Base-by-base conservation (phyloP, 2,797 vertebrate genomes). In the Melopsittacus undulatus region DNA sequence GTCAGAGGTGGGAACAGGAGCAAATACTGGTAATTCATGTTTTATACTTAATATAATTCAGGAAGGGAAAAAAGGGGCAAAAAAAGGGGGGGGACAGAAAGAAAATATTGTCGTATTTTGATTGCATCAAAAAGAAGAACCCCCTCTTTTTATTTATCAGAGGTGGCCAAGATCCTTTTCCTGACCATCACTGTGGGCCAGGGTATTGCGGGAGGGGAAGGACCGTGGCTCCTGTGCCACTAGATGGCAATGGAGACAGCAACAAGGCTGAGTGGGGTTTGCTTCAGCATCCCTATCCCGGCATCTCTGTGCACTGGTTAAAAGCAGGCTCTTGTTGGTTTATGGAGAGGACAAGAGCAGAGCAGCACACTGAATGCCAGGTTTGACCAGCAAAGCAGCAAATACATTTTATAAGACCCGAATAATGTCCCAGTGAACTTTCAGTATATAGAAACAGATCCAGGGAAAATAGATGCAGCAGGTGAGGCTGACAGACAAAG, bases 191-290 rank as follows among this genome's bases (percentile, higher is more conserved):
- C 67, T 3, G 24, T 19, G 72, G 88, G 46, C 19, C 30, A 2
- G 67, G 62, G n/a, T 9, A 45, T 13, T 32, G 70, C 16, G 7
- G 78, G 73, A 78, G 17, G 1, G 32, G 4, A 63, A 61, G 63
- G 54, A 70, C 27, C 4, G 11, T 2, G 66, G 70, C 11, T 34
- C 21, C 17, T 5, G 7, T 49, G 70, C 95, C 97, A 11, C 95
- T 95, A 97, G 97, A 73, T 97, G 97, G 96, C 89, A 89, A 90
- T 27, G 91, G 81, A 96, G 95, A 69, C 72, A 14, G 93, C 21
- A 7, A 42, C 45, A 52, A 9, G 20, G 56, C 36, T 20, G 43
- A 24, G 13, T 16, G 14, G 56, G 10, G 15, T 17, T 36, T 8
- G n/a, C n/a, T 59, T 59, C 56, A 59, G n/a, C 56, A 21, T n/a